phyloP scores from a whole-genome alignment of 2,113 vertebrate species.

The Leucoraja erinaceus region DNA sequence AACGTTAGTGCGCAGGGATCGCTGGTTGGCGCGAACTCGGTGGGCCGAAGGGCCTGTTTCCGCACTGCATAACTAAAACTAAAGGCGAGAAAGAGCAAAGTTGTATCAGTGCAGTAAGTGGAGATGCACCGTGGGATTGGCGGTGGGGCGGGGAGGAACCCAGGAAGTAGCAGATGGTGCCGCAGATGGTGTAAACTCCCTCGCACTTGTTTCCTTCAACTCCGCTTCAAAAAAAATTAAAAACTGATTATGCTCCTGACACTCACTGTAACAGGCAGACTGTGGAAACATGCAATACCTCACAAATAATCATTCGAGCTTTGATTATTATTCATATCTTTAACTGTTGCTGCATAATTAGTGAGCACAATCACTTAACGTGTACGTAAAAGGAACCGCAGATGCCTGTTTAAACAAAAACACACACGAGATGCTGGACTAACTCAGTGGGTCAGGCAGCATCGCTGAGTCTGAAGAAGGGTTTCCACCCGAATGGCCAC shows the following conservation, averaged over 20 bases:
- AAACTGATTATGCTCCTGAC: not conserved
- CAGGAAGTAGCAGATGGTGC: not conserved
- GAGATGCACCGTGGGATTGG: not conserved
- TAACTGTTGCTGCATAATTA: not conserved
- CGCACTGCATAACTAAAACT: too few species aligned
- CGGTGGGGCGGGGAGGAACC: not conserved
- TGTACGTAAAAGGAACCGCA: too few species aligned
- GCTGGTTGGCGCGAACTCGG: too few species aligned
- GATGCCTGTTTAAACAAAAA: too few species aligned
- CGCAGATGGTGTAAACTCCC: conserved; percentile 14
- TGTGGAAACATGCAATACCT: not conserved
- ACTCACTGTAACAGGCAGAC: not conserved
- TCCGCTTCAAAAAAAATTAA: not conserved
- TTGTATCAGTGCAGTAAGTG: not conserved
- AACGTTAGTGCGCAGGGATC: too few species aligned
- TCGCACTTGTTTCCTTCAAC: not conserved
- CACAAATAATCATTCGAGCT: too few species aligned
- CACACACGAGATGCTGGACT: too few species aligned
- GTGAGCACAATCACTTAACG: too few species aligned
- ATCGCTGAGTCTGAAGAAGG: too few species aligned
- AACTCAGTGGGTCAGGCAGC: too few species aligned
- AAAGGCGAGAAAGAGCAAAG: not conserved
- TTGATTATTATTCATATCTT: not conserved
- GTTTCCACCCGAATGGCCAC: too few species aligned
- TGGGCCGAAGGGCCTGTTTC: too few species aligned